Base-by-base conservation (phyloP, 2,113 vertebrate species). In the Syngnathoides biaculeatus region DNA sequence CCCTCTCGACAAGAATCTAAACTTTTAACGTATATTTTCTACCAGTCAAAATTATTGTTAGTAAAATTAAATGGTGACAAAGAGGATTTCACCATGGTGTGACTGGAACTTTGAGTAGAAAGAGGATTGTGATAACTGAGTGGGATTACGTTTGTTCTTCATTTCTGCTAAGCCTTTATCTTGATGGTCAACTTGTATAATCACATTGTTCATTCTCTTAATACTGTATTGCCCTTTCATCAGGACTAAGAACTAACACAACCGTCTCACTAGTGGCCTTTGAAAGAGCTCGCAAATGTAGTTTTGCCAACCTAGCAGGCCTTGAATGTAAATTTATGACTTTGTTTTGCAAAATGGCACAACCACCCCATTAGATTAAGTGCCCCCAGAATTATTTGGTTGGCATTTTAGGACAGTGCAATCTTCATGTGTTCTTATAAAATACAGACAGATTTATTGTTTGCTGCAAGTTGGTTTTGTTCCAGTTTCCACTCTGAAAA, bases 361-460 rank as follows among this genome's bases (percentile, higher is more conserved):
- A 47, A 67, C 58, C 59, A 58, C 64, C 62, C 52, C 80, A 69
- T 78, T 79, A 79, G 77, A 81, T 86, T 27, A 78, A 85, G 69
- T 74, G 67, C 60, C 35, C 59, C 48, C 30, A 0, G 67, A 76
- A 66, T 81, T 74, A 71, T 81, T 75, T 73, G 65, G 58, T 73
- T 74, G 61, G 67, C 82, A 76, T 79, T 84, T 77, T 80, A 77
- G 65, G 40, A 47, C 53, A 74, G 68, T 67, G 79, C 65, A 71
- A 68, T 74, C 66, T 81, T 76, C 67, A 82, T 83, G 64, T 75
- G 83, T 70, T 40, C 17, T 58, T 76, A 80, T 65, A 79, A 80
- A 40, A 45, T 42, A 40, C 61, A 20, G 73, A 78, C 74, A 70
- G 76, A 83, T 86, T 75, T 75, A 83, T 82, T 52, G 59, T 58